Base-by-base conservation (phyloP, 2,888 invertebrate species). In the Cheilosia vulpina region DNA sequence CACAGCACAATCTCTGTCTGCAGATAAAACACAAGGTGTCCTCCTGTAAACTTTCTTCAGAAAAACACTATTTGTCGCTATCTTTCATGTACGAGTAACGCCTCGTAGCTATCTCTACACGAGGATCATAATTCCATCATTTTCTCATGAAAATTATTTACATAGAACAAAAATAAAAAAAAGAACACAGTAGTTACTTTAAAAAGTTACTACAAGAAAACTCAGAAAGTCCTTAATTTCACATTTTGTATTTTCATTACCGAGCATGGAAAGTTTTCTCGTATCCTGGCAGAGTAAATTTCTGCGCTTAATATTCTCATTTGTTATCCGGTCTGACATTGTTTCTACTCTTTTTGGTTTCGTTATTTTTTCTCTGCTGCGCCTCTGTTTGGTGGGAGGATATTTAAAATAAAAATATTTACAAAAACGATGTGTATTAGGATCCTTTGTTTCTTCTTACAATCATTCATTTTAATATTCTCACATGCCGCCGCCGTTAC, bases 391-490 rank as follows among this genome's bases (percentile, higher is more conserved):
- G 66, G 52, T 58, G 69, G 50, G 65, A 41, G 80, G 65, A 60
- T 65, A 62, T 80, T 76, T 60, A 72, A 60, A 81, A 80, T 76
- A 76, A 77, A 81, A 76, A 85, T 76, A 80, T 76, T 76, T 72
- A 62, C 66, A 41, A 52, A 85, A 85, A 81, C 76, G 81, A 85
- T 81, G 85, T 85, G 81, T 85, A 76, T 85, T 81, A 81, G 63
- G 80, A 85, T 85, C 71, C 80, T 76, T 84, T 84, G 69, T 84
- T 84, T 81, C 76, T 53, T 66, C 69, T 45, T 66, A 84, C 84
- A 84, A 84, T 84, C 84, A 84, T 84, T 84, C 84, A 84, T 84
- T 80, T 84, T 84, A 84, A 80, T 84, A 84, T 76, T 84, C 80
- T 75, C 80, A 84, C 69, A 80, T 75, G 69, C 63, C 69, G 78